Percentiles rank a stretch among this genome's conserved stretches.
These are phyloP conservation scores for Eulemur macaco DNA, from an alignment of 2,113 vertebrate genomes.

Conservation along the genomic window DNA sequence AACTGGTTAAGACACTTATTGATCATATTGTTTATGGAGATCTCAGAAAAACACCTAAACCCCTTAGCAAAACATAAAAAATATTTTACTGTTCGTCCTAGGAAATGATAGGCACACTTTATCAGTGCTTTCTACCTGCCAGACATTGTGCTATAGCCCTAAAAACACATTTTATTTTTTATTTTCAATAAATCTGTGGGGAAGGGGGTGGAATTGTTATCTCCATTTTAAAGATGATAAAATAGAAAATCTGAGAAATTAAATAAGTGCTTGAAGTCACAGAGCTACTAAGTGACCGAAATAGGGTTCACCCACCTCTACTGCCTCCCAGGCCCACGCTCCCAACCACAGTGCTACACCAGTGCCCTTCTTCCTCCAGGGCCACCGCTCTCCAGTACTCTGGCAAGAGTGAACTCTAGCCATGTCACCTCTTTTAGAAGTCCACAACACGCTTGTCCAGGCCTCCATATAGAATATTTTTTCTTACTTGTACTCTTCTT, in stretches of 20 bases:
- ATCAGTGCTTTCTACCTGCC: background rate
- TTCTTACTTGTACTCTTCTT: background rate
- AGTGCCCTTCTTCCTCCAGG: background rate
- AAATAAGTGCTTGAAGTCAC: background rate
- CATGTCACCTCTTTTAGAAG: background rate
- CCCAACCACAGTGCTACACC: background rate
- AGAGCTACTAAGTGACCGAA: background rate
- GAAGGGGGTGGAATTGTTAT: background rate
- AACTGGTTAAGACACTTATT: background rate
- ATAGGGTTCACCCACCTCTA: background rate
- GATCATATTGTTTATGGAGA: background rate
- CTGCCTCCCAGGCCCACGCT: background rate
- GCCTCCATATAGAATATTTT: background rate
- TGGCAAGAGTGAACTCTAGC: background rate
- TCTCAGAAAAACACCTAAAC: background rate
- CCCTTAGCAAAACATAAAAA: background rate
- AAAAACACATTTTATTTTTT: background rate
- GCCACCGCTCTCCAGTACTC: background rate
- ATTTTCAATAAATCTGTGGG: background rate
- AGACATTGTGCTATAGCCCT: background rate
- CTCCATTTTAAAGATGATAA: slow-evolving; percentile 8
- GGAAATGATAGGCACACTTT: background rate
- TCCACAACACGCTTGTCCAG: background rate
- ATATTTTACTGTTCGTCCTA: background rate
- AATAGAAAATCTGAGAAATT: background rate